phyloP scores from a whole-genome alignment of 2,113 vertebrate species.

The Halcyon senegalensis region DNA sequence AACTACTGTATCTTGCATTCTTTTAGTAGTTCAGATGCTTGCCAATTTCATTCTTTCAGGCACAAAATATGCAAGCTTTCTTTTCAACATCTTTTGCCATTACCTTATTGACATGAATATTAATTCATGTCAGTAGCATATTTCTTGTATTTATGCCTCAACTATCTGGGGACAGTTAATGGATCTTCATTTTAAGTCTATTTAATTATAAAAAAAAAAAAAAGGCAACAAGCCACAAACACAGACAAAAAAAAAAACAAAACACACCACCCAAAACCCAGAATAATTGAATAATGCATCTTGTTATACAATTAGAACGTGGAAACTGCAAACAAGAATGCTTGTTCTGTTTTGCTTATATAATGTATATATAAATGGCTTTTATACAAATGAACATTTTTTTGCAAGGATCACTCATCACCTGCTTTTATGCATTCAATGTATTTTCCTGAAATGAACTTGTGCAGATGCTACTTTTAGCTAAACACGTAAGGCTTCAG shows the following conservation, averaged over 20 bases:
- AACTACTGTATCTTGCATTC: background rate
- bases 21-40: background rate
- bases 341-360: background rate
- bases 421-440: background rate
- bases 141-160: background rate
- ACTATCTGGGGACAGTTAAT: background rate
- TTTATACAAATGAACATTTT: background rate
- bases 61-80: background rate
- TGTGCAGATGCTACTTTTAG: background rate
- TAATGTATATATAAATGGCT: background rate
- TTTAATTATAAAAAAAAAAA: background rate
- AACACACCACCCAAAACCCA: background rate
- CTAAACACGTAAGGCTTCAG: background rate
- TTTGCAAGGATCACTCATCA: background rate
- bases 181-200: background rate
- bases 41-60: background rate
- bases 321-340: background rate
- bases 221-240: background rate
- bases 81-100: background rate
- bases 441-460: background rate
- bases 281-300: background rate
- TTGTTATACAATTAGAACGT: background rate
- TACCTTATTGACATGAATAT: background rate
- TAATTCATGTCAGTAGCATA: background rate
- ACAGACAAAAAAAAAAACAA: background rate